Evolutionary conservation across 2,797 vertebrate genomes (phyloP), one percentile per base, ranked within the genome.

Genomic region (Sebastes ruberrimus): DNA sequence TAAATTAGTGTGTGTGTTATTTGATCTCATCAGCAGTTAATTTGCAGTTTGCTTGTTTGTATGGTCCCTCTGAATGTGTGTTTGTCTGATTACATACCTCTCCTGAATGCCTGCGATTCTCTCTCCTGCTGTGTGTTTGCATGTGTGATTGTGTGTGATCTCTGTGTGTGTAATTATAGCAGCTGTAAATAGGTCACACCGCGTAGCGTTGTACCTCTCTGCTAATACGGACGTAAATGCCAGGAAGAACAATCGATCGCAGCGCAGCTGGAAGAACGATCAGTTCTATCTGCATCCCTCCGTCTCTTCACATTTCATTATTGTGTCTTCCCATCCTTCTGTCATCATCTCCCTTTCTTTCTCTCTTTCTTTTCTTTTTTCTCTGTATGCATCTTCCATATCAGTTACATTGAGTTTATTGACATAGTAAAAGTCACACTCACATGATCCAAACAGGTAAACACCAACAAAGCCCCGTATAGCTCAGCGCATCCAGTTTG

Each of bases 121-220:
- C 10, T 23, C 52, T 23, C 53, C 55, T 32, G 62, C 20, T 33
- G 74, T 14, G 74, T 83, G 76, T 65, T 28, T 71, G 35, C 66
- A 27, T 70, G 78, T 33, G 60, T 73, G 0, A 86, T 62, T 70
- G 71, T 72, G 33, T 74, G 80, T 49, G 63, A 49, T 77, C 38
- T 64, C 52, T 33, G 5, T 70, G 74, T 33, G 35, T 76, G 0
- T 85, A 67, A 87, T 84, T 78, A 73, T 64, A 82, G 73, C 56
- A 63, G 85, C 80, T 60, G 71, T 74, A 88, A 86, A 81, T 79
- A 61, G 88, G 82, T 88, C 90, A 71, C 56, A 22, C 60, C 59
- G 65, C 1, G 57, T 0, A 10, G 32, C 32, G 71, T 74, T 74
- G 42, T 46, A 46, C 42, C 59, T 38, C 80, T 81, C 53, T 23